Evolutionary conservation across 2,888 invertebrate genomes (phyloP), one percentile per base, ranked within the genome.

Genomic region (Tetramorium bicarinatum): DNA sequence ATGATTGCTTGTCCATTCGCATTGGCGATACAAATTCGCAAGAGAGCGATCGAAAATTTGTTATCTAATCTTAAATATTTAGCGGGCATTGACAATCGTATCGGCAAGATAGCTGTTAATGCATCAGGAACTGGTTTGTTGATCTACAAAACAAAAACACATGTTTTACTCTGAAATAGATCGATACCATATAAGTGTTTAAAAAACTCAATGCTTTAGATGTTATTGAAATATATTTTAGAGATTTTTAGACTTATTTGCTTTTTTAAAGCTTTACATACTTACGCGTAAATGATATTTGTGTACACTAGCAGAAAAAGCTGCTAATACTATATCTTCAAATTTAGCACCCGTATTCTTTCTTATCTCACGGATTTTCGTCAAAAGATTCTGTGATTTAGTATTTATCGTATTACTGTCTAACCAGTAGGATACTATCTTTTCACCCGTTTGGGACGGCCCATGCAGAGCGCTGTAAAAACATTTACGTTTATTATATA

Each of bases 21-120:
- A 41, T 87, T 80, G 8, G 89, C 89, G 11, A 96, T 92, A 8
- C 96, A 95, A 1, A 96, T 91, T 80, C 95, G 95, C 74, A 96
- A 87, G 83, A 96, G 93, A 3, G 95, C 95, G 13, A 96, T 95
- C 9, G 95, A 95, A 89, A 96, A 96, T 85, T 95, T 94, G 87
- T 96, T 96, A 79, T 95, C 93, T 56, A 96, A 87, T 49, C 90
- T 91, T 47, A 93, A 87, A 38, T 91, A 86, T 54, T 90, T 85
- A 54, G 85, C 84, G 21, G 88, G 84, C 25, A 85, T 69, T 9
- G 91, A 87, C 87, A 94, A 91, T 79, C 93, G 91, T 15, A 88
- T 88, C 29, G 95, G 95, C 34, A 94, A 71, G 0, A 95, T 91
- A 4, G 93, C 92, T 25, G 93, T 94, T 54, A 95, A 80, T 8